Base-by-base conservation (phyloP, 2,888 invertebrate genomes). In the Ecdyonurus torrentis region DNA sequence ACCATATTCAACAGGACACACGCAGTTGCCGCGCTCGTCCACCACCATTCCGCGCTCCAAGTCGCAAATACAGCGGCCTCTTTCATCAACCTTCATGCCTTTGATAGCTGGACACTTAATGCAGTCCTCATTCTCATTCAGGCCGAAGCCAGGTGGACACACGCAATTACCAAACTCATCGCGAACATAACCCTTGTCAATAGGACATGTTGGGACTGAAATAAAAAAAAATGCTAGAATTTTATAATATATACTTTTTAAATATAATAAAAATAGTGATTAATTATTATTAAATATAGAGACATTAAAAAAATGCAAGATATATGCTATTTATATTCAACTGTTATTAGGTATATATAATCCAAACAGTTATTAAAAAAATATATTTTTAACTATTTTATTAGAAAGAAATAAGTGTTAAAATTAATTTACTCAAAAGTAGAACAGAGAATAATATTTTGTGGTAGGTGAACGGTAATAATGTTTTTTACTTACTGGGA, bases 31-130 rank as follows among this genome's bases (percentile, higher is more conserved):
- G 53, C 86, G 81, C 64, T 88, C 87, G 66, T 89, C 89, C 25
- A 87, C 82, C 19, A 86, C 83, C 74, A 86, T 83, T 25, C 91
- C 91, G 64, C 85, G 83, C 67, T 86, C 86, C 3, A 87, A 74
- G 62, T 88, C 90, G 71, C 92, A 93, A 0, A 88, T 84, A 71
- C 92, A 93, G 58, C 86, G 85, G 1, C 90, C 91, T 53, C 84
- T 81, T 62, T 84, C 82, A 69, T 89, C 88, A 23, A 91, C 78
- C 65, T 85, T 82, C 71, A 84, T 64, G 67, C 69, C 69, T 64
- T 84, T 82, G 65, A 84, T 83, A 24, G 79, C 76, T 18, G 78
- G 78, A 70, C 93, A 92, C 1, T 85, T 84, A 5, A 84, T 79
- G 70, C 92, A 92, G 70, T 87, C 84, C 61, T 90, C 90, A 68